Percentiles rank a stretch among this genome's conserved stretches.
Evolutionary conservation across 1,140 invertebrate species (phyloP).

Genomic region (Drosophila erecta): DNA sequence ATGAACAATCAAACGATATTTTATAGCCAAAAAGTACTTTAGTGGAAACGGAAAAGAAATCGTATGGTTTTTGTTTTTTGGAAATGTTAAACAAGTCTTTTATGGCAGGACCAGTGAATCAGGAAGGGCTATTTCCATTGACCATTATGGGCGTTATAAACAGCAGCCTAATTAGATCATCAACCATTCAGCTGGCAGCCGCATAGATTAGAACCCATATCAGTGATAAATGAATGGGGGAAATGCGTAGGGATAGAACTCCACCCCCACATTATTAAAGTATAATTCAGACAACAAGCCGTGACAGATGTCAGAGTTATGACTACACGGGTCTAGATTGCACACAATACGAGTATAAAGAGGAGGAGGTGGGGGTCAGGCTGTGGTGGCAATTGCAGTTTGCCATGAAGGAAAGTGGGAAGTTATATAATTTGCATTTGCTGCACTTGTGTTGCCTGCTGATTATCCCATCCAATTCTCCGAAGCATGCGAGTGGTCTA

Average conservation of each 20-base stretch:
- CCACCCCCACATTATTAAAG: conserved; percentile 58
- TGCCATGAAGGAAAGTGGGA: conserved; percentile 40
- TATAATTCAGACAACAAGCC: conserved; percentile 75
- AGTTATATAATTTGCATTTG: conserved; percentile 65
- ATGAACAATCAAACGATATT: conserved; percentile 31
- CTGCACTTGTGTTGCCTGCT: conserved; percentile 34
- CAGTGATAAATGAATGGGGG: conserved; percentile 11
- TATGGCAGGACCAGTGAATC: conserved; percentile 16
- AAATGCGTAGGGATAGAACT: conserved; percentile 26
- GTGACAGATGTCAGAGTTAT: conserved; percentile 73
- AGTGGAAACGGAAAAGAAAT: conserved; percentile 20
- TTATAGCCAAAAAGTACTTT: conserved; percentile 24
- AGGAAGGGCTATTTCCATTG: conserved; percentile 23
- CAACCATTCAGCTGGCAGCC: conserved; percentile 15
- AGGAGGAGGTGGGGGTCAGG: neutral
- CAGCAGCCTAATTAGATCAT: conserved; percentile 46
- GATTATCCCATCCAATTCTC: conserved; percentile 28
- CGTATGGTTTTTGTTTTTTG: conserved; percentile 27
- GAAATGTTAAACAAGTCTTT: neutral
- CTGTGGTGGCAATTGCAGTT: conserved; percentile 34
- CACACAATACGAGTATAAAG: conserved; percentile 2
- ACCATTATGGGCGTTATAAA: neutral
- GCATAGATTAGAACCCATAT: conserved; percentile 39
- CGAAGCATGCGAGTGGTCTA: conserved; percentile 60
- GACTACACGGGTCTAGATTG: conserved; percentile 53